Percentiles rank a stretch among this genome's conserved stretches.
Conservation (phyloP, 2,888 invertebrate species). For the Incurvaria masculella region DNA sequence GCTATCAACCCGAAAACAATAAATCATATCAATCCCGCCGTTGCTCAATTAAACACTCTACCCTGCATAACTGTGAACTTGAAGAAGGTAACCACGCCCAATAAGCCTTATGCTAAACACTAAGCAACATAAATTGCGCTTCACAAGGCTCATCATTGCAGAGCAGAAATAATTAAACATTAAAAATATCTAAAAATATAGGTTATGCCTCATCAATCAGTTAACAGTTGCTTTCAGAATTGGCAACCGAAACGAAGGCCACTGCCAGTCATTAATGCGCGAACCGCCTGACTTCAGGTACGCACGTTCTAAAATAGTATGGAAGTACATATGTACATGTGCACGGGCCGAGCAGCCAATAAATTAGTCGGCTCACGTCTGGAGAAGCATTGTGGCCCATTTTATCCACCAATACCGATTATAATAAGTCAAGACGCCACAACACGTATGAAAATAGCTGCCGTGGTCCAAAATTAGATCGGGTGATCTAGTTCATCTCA, state of each 20-base stretch:
- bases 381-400: not conserved
- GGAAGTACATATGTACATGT: not conserved
- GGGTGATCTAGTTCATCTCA: not conserved
- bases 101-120: too few species aligned
- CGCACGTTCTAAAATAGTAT: slow-evolving; percentile 15
- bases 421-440: not conserved
- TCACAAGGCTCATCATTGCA: too few species aligned
- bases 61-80: not conserved
- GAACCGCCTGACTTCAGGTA: slow-evolving; percentile 29
- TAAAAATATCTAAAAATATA: slow-evolving; percentile 25
- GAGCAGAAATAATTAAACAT: not conserved
- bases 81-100: too few species aligned
- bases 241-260: slow-evolving; percentile 32
- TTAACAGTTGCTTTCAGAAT: slow-evolving; percentile 31
- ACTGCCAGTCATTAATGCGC: slow-evolving; percentile 16
- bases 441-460: not conserved
- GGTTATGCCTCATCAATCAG: slow-evolving; percentile 34
- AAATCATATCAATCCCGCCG: too few species aligned
- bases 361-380: not conserved
- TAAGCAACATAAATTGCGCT: too few species aligned
- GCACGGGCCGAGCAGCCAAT: not conserved
- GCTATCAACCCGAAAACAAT: too few species aligned
- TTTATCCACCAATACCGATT: too few species aligned
- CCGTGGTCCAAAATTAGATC: not conserved
- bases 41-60: not conserved